A percentile compares a stretch with the other conserved stretches of the same genome.
Evolutionary conservation across 2,797 vertebrate genomes (phyloP).

Genomic region (Leuciscus waleckii): DNA sequence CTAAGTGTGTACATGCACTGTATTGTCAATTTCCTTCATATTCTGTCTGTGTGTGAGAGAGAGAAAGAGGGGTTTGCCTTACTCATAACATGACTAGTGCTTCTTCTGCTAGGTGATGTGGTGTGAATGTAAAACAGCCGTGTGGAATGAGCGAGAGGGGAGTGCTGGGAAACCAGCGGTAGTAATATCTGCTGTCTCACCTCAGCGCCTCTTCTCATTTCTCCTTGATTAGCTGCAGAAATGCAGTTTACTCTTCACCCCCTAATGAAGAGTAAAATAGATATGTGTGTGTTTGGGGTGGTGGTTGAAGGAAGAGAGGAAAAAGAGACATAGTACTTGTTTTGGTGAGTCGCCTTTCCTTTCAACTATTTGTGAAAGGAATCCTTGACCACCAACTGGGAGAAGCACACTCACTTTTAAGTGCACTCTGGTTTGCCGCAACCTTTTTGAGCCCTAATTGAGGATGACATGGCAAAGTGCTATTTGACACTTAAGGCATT

Average conservation of each 20-base stretch:
- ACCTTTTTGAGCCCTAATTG: conserved; percentile 36
- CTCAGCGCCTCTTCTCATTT: conserved; percentile 92
- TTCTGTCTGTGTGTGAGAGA: not conserved
- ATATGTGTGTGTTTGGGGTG: conserved; percentile 13
- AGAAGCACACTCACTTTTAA: conserved; percentile 29
- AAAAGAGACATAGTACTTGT: conserved; percentile 51
- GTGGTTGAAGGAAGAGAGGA: conserved; percentile 1
- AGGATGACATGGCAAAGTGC: conserved; percentile 31
- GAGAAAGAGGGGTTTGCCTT: conserved; percentile 10
- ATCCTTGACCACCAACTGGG: conserved; percentile 42
- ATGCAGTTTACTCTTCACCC: conserved; percentile 88
- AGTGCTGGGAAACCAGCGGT: conserved; percentile 78
- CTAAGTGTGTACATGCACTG: not conserved
- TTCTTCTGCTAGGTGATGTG: conserved; percentile 32
- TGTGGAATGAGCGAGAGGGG: conserved; percentile 71
- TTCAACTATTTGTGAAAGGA: conserved; percentile 53
- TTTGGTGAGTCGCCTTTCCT: conserved; percentile 58
- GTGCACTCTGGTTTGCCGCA: conserved; percentile 6
- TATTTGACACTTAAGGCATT: conserved; percentile 30
- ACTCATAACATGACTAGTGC: conserved; percentile 35
- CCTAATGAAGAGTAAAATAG: conserved; percentile 68
- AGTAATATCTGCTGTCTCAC: conserved; percentile 90
- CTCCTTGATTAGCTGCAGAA: conserved; percentile 92
- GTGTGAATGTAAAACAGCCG: conserved; percentile 68
- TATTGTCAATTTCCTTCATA: not conserved